Evolutionary conservation across 2,113 vertebrate species (phyloP), one percentile per base, ranked within the genome.

Genomic region (Paracanthobrama guichenoti): DNA sequence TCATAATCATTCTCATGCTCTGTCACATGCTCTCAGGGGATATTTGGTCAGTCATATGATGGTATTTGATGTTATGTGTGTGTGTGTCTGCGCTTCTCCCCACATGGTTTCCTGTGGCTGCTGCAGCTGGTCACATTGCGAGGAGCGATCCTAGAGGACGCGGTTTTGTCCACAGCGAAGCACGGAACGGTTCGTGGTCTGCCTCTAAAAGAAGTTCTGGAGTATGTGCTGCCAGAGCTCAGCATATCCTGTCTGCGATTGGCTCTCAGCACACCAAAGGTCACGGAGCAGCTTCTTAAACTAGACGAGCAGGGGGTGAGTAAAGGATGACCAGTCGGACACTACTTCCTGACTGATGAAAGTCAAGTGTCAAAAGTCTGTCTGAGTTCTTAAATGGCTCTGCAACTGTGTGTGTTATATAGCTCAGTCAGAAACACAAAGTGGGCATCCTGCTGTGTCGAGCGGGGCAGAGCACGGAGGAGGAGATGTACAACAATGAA

Each of bases 401-500:
- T 53, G 35, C 3, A 22, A 59, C 55, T 77, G n/a, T 77, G 62
- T 55, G 46, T 31, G 46, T 73, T 55, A 12, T 73, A 24, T 74
- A 99, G 97, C 94, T 99, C 20, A 98, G 96, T 93, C 93, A 93
- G 80, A 95, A 97, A 85, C 97, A 97, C 94, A 98, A 99, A 86
- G 97, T 99, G 83, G 97, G 98, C 3, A 93, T 99, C 88, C 93
- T 99, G 24, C 96, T 98, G 92, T 99, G 98, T 93, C 96, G 95
- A 31, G 95, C 96, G 0, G 95, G 95, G 75, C 97, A 99, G 94
- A 97, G 98, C 94, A 97, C 96, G 0, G 98, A 99, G 92, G 98
- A 99, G 91, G 97, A 98, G 94, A 99, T 99, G 98, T 99, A 99
- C 93, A 99, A 99, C 93, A 99, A 99, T 0, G 97, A 99, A 92